phyloP scores from a whole-genome alignment of 1,140 invertebrate genomes.

The Pseudachorutes palmiensis region DNA sequence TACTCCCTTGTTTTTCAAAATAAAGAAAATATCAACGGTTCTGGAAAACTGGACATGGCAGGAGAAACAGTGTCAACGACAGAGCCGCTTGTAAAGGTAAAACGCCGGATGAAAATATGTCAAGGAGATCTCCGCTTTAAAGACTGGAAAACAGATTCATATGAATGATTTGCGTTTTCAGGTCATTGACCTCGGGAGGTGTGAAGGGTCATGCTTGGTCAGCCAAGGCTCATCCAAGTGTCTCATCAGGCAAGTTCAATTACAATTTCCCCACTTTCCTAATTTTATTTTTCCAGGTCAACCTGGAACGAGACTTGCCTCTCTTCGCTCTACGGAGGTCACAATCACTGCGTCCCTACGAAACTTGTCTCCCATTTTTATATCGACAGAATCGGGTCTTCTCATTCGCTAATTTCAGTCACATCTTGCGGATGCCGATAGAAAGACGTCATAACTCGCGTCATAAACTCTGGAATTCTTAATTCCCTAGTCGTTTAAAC shows the following conservation, averaged over 20 bases:
- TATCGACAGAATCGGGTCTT: conserved; percentile 42
- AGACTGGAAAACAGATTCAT: too few relatives aligned
- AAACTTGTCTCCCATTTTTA: conserved; percentile 47
- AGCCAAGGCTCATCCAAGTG: conserved; percentile 29
- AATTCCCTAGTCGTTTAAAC: too few relatives aligned
- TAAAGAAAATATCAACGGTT: neutral
- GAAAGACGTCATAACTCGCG: neutral
- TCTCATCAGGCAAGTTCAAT: conserved; percentile 24
- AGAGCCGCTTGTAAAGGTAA: neutral
- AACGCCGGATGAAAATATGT: neutral
- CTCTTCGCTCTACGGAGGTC: conserved; percentile 43
- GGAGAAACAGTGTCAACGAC: neutral
- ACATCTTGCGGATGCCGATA: conserved; percentile 46
- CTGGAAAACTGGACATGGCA: neutral
- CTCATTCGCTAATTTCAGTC: conserved; percentile 46
- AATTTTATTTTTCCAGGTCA: conserved; percentile 20
- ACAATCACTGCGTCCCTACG: conserved; percentile 43
- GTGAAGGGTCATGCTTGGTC: conserved; percentile 44
- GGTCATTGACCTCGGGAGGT: conserved; percentile 49
- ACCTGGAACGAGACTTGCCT: conserved; percentile 41
- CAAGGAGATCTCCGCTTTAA: neutral
- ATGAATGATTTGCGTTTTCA: conserved; percentile 33
- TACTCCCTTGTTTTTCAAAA: conserved; percentile 28
- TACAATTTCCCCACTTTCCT: neutral
- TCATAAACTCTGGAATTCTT: too few relatives aligned